phyloP scores from a whole-genome alignment of 92 coral and sea anemone species.

The Ricordea florida region DNA sequence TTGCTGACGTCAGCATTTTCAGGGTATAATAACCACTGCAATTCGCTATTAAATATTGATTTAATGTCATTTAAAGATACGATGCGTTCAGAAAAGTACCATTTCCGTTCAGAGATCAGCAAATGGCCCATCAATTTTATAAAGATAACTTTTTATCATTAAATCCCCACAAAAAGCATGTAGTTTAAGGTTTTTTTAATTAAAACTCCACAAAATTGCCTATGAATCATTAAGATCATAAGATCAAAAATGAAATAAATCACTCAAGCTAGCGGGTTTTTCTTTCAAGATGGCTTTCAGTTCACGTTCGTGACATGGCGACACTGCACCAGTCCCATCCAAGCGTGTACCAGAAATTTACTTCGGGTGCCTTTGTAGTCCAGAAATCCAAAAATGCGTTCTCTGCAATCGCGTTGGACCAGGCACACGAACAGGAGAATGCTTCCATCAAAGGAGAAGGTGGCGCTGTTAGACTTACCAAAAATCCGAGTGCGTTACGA shows the following conservation, averaged over 20 bases:
- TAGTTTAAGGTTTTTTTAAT: no score
- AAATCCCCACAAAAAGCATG: no score
- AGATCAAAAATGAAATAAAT: neutral
- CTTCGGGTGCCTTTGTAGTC: constrained; percentile 48
- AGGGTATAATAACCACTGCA: neutral
- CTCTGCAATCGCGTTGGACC: constrained; percentile 62
- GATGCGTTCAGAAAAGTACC: neutral
- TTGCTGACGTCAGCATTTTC: constrained; percentile 38
- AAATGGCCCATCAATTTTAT: no score
- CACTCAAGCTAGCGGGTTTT: neutral
- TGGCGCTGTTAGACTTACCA: constrained; percentile 61
- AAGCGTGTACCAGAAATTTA: constrained; percentile 36
- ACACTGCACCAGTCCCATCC: constrained; percentile 43
- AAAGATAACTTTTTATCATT: neutral
- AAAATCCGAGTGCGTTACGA: constrained; percentile 46
- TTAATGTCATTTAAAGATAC: neutral
- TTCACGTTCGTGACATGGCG: constrained; percentile 57
- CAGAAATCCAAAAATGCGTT: constrained; percentile 51
- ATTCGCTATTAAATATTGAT: neutral
- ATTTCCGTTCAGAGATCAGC: neutral
- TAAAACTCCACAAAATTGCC: neutral
- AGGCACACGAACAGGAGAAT: constrained; percentile 61
- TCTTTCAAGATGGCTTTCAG: constrained; percentile 62
- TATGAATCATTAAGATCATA: neutral
- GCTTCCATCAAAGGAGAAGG: constrained; percentile 69